These are phyloP conservation scores for Vombatus ursinus DNA, from an alignment of 2,113 vertebrate species.

Conservation along the genomic window DNA sequence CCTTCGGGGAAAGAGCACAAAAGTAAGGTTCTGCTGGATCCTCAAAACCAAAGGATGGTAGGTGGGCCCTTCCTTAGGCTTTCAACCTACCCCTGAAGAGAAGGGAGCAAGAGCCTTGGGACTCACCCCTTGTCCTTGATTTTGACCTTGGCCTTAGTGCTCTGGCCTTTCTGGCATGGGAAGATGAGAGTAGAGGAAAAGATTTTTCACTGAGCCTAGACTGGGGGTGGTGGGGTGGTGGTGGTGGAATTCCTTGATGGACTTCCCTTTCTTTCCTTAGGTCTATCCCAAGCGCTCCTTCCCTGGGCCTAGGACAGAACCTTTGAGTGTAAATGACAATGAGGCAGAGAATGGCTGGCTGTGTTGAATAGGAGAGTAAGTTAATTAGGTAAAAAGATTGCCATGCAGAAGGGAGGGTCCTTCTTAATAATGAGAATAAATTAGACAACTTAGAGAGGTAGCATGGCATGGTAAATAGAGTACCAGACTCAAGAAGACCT, in stretches of 20 bases:
- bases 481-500: not conserved
- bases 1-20: not conserved
- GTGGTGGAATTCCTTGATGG: not conserved
- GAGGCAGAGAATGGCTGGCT: not conserved
- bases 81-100: not conserved
- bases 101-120: not conserved
- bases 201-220: not conserved
- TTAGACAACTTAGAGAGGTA: not conserved
- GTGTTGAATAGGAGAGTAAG: not conserved
- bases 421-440: not conserved
- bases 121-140: not conserved
- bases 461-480: not conserved
- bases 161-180: not conserved
- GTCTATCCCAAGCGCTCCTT: not conserved
- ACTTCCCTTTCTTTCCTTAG: not conserved
- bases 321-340: not conserved
- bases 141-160: not conserved
- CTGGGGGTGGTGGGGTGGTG: too few relatives aligned
- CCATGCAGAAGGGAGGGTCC: not conserved
- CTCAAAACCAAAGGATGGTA: not conserved
- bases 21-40: not conserved
- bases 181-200: not conserved
- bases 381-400: not conserved
- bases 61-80: not conserved
- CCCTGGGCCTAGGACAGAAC: not conserved